Base-by-base conservation (phyloP, 2,888 invertebrate genomes). In the Agrochola lychnidis region DNA sequence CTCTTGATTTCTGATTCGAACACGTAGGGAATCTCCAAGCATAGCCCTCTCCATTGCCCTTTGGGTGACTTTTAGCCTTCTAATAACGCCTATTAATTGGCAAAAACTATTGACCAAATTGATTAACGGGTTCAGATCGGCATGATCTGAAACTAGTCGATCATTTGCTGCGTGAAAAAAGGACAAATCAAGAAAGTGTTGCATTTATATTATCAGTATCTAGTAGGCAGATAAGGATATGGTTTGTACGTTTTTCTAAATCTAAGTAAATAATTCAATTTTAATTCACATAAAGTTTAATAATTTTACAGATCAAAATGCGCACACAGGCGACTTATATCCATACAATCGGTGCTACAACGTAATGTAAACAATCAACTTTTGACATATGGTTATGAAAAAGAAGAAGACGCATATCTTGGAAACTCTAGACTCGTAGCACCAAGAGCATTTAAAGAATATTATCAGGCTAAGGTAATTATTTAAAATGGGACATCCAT, bases 341-440 rank as follows among this genome's bases (percentile, higher is more conserved):
- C 97, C 51, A 96, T 99, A 12, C 93, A 97, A 57, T 98, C 98
- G 97, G 98, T 98, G 42, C 97, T 97, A 78, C 97, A 97, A 83
- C 96, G 98, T 71, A 95, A 97, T 14, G 98, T 98, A 0, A 98
- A 98, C 89, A 95, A 95, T 42, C 97, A 97, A 4, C 92, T 99
- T 72, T 90, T 99, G 53, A 70, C 12, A 19, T 72, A 30, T 96
- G 97, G 79, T 99, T 98, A 91, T 97, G 98, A 98, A 71, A 97
- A 97, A 19, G 99, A 99, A 93, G 93, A 94, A 3, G 99, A 99
- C 92, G 99, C 99, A 0, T 99, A 12, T 64, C 48, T 84, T 25
- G 83, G 85, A 25, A 83, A 98, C 88, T 96, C 98, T 4, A 98
- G 98, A 0, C 98, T 98, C 91, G 97, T 99, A 87, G 97, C 0